Conservation (phyloP, 2,113 vertebrate species). For the Lagopus leucura region DNA sequence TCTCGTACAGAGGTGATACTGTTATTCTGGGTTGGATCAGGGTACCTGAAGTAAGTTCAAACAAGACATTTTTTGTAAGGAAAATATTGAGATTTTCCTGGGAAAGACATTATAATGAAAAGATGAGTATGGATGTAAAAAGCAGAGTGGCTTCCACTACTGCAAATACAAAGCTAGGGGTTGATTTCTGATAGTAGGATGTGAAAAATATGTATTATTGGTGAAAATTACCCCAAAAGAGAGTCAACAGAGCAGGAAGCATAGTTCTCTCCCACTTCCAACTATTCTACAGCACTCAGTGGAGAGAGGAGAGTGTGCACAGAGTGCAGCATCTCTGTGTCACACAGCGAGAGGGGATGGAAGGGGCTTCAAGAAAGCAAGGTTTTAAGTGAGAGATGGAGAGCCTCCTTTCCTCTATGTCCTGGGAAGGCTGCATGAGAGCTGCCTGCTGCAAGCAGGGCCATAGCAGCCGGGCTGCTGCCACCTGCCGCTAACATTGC, state of each 20-base stretch:
- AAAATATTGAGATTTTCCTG: neutral
- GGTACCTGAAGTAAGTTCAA: fast-evolving
- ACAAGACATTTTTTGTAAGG: neutral
- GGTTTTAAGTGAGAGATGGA: fast-evolving
- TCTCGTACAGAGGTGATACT: fast-evolving
- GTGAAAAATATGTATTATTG: neutral
- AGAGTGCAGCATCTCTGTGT: neutral
- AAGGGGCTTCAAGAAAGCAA: neutral
- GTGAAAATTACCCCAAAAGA: neutral
- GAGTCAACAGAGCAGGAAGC: neutral
- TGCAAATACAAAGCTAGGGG: neutral
- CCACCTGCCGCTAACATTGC: neutral
- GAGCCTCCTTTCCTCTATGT: neutral
- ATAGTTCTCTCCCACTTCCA: neutral
- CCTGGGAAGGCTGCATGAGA: neutral
- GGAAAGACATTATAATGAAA: neutral
- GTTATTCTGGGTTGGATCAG: neutral
- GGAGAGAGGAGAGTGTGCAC: neutral
- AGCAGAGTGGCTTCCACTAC: neutral
- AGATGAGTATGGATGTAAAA: neutral
- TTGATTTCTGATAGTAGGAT: neutral
- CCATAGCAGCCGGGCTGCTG: neutral
- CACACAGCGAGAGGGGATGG: neutral
- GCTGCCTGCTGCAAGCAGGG: neutral
- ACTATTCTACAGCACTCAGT: neutral